Percentiles rank a stretch among this genome's conserved stretches.
Conservation (phyloP, 2,113 vertebrate species). For the Ameiurus melas region DNA sequence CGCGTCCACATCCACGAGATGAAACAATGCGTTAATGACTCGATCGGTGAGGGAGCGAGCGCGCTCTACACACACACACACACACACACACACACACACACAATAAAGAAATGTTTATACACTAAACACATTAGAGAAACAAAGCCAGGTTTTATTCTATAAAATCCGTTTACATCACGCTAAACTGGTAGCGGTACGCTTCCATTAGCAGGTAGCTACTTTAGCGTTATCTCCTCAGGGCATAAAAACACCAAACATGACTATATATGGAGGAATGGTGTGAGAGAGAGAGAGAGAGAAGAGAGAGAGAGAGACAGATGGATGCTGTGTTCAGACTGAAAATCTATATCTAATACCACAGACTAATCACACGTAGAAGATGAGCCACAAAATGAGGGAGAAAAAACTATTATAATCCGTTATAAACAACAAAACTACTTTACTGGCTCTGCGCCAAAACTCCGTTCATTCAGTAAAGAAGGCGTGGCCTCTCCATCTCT, state of each 20-base stretch:
- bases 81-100: slow-evolving; percentile 38
- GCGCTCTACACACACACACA: slow-evolving; percentile 34
- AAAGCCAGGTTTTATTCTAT: not conserved
- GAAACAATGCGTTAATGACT: slow-evolving; percentile 53
- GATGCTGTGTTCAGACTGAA: not conserved
- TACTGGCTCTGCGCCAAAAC: not conserved
- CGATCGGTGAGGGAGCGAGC: slow-evolving; percentile 41
- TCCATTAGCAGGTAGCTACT: not conserved
- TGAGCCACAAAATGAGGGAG: not conserved
- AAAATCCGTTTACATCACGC: not conserved
- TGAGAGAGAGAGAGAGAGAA: not conserved
- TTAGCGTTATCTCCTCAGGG: not conserved
- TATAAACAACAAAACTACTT: not conserved
- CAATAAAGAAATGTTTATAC: slow-evolving; percentile 4
- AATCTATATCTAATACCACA: too few species aligned
- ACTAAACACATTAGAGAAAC: not conserved
- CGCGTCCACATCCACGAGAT: slow-evolving; percentile 45
- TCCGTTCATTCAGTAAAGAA: not conserved
- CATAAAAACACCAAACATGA: not conserved
- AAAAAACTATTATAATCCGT: not conserved
- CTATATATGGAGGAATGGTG: not conserved
- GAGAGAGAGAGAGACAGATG: not conserved
- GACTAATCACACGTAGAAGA: not conserved
- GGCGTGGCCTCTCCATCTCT: not conserved
- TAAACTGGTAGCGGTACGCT: not conserved